phyloP scores from a whole-genome alignment of 1,140 invertebrate genomes.

The roundworm (Caenorhabditis elegans) region WBcel235 BX284602.5:8425501-8426000 shows the following conservation, averaged over 20 bases:
- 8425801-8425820: too few relatives aligned
- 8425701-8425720: too few relatives aligned
- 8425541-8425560: constrained; percentile 74
- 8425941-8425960: too few relatives aligned
- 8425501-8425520: constrained; percentile 78
- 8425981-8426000: neutral
- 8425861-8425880: neutral
- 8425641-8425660: too few relatives aligned
- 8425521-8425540: constrained; percentile 72
- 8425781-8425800: too few relatives aligned
- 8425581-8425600: constrained; percentile 74
- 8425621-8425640: neutral
- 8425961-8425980: neutral
- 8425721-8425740: too few relatives aligned
- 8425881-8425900: neutral
- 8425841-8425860: neutral
- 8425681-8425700: too few relatives aligned
- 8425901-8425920: neutral
- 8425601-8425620: constrained; percentile 66
- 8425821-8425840: neutral
- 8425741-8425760: too few relatives aligned
- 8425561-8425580: constrained; percentile 76
- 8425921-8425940: too few relatives aligned
- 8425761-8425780: too few relatives aligned
- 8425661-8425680: too few relatives aligned